Evolutionary conservation across 2,888 invertebrate species (phyloP), one percentile per base, ranked within the genome.

Genomic region (Hedya salicella): DNA sequence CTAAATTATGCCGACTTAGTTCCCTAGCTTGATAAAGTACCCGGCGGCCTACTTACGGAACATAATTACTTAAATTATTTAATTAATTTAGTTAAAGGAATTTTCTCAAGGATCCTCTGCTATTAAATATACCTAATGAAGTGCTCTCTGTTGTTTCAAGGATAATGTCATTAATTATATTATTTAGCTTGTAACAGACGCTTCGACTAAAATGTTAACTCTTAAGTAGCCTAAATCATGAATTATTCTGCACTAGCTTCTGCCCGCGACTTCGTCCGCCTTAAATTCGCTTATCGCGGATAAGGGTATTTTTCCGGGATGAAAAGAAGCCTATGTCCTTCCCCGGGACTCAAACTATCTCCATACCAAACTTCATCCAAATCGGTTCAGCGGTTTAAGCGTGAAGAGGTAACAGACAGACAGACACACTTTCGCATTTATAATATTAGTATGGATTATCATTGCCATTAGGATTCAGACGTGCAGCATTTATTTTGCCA

Each of bases 181-280:
- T 25, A 25, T 6, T 25, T 25, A 25, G 25, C 25, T 25, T 3
- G 25, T 9, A 36, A 36, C 36, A 36, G 36, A 9, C 36, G 9
- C 9, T 36, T 36, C 9, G 36, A 11, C 11, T 36, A 5, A 36
- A 36, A 36, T 36, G 11, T 36, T 36, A 8, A 36, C 54, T 52
- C 16, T 42, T 56, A 61, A 49, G 11, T 42, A 21, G 36, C 39
- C 36, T 50, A 36, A 36, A 36, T 36, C 36, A 36, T 36, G 11
- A 36, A 36, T 36, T 36, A 36, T 8, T 36, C 36, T 11, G 36
- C 6, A 11, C 9, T 36, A 36, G 9, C 2, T n/a, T n/a, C n/a
- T n/a, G 36, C 36, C 9, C 2, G 11, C 36, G 9, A n/a, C n/a
- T n/a, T n/a, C n/a, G 11, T 9, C 9, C 9, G 36, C 11, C 9